A percentile compares a stretch with the other conserved stretches of the same genome.
Conservation (phyloP, 2,888 invertebrate species). For the Hemicrepidius hirtus region DNA sequence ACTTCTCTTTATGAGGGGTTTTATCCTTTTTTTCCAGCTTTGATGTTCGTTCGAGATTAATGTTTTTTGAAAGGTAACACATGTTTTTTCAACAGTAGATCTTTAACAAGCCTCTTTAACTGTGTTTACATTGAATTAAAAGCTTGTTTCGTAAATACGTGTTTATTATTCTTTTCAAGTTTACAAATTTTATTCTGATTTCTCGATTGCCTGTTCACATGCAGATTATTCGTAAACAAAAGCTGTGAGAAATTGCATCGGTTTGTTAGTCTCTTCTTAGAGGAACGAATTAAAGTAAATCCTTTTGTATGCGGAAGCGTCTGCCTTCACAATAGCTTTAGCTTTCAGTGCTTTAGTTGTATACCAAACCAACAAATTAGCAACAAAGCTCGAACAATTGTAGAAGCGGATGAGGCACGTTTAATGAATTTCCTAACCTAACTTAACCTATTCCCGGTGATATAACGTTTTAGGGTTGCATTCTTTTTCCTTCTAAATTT, state of each 20-base stretch:
- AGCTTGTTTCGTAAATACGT: background rate
- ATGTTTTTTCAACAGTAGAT: constrained; percentile 42
- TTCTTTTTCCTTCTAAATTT: background rate
- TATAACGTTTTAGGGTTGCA: background rate
- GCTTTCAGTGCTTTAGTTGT: constrained; percentile 57
- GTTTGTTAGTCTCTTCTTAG: constrained; percentile 34
- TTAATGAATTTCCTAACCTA: constrained; percentile 44
- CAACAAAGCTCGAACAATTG: constrained; percentile 44
- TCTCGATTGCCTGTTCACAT: constrained; percentile 1
- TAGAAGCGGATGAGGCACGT: constrained; percentile 22
- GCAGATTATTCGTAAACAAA: constrained; percentile 9
- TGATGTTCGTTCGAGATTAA: constrained; percentile 52
- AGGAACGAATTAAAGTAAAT: constrained; percentile 50
- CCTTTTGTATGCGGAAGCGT: constrained; percentile 49
- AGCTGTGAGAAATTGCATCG: constrained; percentile 33
- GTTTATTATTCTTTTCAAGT: constrained; percentile 10
- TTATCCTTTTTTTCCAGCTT: constrained; percentile 51
- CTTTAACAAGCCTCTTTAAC: constrained; percentile 37
- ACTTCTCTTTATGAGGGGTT: constrained; percentile 53
- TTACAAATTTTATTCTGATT: background rate
- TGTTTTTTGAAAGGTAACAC: constrained; percentile 48
- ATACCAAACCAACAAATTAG: constrained; percentile 65
- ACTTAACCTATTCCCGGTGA: constrained; percentile 17
- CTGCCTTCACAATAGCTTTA: constrained; percentile 51
- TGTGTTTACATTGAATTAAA: constrained; percentile 15